These are phyloP conservation scores for Hirtodrosophila duncani DNA, from an alignment of 2,888 invertebrate species.

Conservation along the genomic window DNA sequence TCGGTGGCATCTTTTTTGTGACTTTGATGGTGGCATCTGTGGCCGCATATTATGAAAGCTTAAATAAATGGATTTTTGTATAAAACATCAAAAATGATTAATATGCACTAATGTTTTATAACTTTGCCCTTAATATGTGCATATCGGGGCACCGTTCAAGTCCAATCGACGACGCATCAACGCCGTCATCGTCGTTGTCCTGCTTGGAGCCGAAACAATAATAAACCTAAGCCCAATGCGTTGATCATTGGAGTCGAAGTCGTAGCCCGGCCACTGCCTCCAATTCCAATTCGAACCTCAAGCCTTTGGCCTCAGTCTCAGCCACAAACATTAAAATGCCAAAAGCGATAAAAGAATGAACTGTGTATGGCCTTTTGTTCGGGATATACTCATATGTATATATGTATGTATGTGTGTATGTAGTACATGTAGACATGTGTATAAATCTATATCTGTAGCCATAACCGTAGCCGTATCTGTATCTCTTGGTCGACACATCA, in stretches of 20 bases:
- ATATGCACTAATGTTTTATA: slow-evolving; percentile 69
- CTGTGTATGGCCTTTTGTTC: slow-evolving; percentile 57
- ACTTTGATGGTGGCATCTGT: slow-evolving; percentile 3
- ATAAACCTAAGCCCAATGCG: slow-evolving; percentile 29
- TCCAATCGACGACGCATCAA: slow-evolving; percentile 30
- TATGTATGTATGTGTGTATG: neutral
- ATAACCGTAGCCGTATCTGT: slow-evolving; percentile 3
- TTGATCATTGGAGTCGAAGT: neutral
- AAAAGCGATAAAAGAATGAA: slow-evolving; percentile 70
- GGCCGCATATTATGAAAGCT: slow-evolving; percentile 25
- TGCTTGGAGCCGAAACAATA: slow-evolving; percentile 28
- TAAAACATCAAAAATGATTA: slow-evolving; percentile 60
- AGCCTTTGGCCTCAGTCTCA: slow-evolving; percentile 16
- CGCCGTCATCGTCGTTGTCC: slow-evolving; percentile 5
- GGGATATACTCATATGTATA: slow-evolving; percentile 30
- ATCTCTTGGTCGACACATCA: slow-evolving; percentile 43
- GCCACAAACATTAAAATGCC: slow-evolving; percentile 60
- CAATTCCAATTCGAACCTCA: slow-evolving; percentile 17
- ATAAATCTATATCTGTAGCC: slow-evolving; percentile 11
- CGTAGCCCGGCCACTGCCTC: slow-evolving; percentile 4
- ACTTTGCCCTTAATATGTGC: slow-evolving; percentile 64
- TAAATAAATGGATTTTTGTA: slow-evolving; percentile 61
- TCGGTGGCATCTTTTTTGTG: too few species aligned
- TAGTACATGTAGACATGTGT: neutral
- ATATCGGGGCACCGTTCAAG: slow-evolving; percentile 41